Base-by-base conservation (phyloP, 2,888 invertebrate species). In the Isoperla grammatica region DNA sequence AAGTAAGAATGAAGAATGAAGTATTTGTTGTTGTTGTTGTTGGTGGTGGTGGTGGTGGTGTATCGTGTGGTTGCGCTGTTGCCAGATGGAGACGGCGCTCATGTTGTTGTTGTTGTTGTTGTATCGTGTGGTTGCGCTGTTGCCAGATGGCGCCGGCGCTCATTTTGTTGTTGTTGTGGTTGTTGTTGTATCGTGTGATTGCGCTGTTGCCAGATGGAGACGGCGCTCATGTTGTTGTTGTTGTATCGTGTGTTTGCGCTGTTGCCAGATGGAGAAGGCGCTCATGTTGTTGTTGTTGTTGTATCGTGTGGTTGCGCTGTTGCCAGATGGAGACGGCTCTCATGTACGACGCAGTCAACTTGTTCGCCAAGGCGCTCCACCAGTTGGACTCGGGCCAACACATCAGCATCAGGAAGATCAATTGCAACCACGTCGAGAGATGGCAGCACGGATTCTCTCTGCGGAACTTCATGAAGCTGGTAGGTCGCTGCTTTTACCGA, bases 181-280 rank as follows among this genome's bases (percentile, higher is more conserved):
- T n/a, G n/a, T n/a, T n/a, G n/a, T n/a, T n/a, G n/a, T n/a, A n/a
- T n/a, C n/a, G 40, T 39, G 54, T 54, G 5, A 17, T 5, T 40
- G 29, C 39, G 35, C 3, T 15, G 35, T 53, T 73, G 74, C 37
- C 74, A 94, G 93, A 91, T 95, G 57, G 95, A 95, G 78, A 93
- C 94, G 12, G 96, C 96, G 2, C 78, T 97, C 63, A 94, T 96
- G 87, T 96, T n/a, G n/a, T n/a, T n/a, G n/a, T n/a, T n/a, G n/a
- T n/a, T n/a, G n/a, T n/a, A n/a, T n/a, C n/a, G 40, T 39, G 54
- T 54, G 5, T 13, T 5, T 40, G 29, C 39, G 35, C 3, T 15
- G 35, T 53, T 73, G 74, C 37, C 74, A 94, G 93, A 91, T 95
- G 57, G 95, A 95, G 78, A 93, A 94, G 12, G 96, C 96, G 2